Evolutionary conservation across 2,888 invertebrate genomes (phyloP), one percentile per base, ranked within the genome.

Genomic region (Hydrotaea diabolus): DNA sequence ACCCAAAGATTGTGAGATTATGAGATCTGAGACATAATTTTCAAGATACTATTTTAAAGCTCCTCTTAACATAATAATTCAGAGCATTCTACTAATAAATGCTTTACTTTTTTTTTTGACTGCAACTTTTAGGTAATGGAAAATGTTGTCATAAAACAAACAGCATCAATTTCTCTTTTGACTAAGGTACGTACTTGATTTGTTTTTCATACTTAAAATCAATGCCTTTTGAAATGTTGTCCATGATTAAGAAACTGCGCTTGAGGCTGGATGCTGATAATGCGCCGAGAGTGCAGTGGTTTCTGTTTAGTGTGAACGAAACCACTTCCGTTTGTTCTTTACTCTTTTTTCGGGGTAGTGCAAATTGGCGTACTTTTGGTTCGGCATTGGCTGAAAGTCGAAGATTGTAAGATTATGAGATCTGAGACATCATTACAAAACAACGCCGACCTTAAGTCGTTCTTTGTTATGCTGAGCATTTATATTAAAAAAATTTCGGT

Each of bases 331-430:
- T 64, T 86, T 79, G 21, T 66, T 39, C 31, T 77, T 39, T 7
- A 7, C 46, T 79, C 75, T 71, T 39, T 85, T 84, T 86, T 78
- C 11, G 3, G 8, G 55, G 59, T n/a, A 31, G 66, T 83, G 72
- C 36, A 69, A 85, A 31, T 53, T 85, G 84, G 87, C 89, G 86
- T 86, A 83, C 77, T 86, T 85, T 86, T 62, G 69, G 76, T 11
- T 62, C 57, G 80, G 82, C 62, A 83, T 87, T 57, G 76, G 77
- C 73, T 84, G 85, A 88, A 86, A 74, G 86, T 89, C 92, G 80
- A 84, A 90, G 92, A 92, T 92, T 89, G 90, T 87, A 89, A 92
- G 92, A 92, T 92, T 92, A 92, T 92, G 92, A 92, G 92, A 92
- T 92, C 91, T 92, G 92, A 92, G 92, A 89, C 89, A 83, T 62